Conservation (phyloP, 2,113 vertebrate species). For the Catharus bicknelli region DNA sequence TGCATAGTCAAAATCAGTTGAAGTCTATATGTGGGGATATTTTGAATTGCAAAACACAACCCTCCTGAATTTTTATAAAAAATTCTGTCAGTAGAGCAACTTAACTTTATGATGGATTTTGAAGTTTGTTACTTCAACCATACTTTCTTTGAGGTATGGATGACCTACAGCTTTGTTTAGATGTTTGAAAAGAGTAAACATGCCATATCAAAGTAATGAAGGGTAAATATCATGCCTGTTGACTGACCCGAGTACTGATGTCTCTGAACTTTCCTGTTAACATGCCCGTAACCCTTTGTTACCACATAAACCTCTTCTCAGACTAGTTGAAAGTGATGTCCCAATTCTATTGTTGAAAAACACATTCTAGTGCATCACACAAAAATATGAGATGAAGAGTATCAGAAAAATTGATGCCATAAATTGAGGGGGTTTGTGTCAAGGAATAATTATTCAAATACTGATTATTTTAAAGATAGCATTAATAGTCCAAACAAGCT, state of each 20-base stretch:
- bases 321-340: background rate
- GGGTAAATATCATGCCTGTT: background rate
- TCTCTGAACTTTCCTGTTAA: background rate
- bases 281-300: accelerated
- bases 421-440: background rate
- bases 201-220: background rate
- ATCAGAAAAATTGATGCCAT: background rate
- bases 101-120: background rate
- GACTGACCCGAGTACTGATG: background rate
- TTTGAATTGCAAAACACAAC: background rate
- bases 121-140: background rate
- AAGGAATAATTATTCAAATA: background rate
- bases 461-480: background rate
- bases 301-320: background rate
- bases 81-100: accelerated
- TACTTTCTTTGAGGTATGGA: background rate
- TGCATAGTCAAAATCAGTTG: background rate
- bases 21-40: background rate
- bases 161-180: background rate
- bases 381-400: background rate
- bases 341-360: background rate
- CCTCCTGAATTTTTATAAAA: background rate
- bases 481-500: background rate
- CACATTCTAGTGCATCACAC: accelerated
- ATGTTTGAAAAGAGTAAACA: background rate